phyloP scores from a whole-genome alignment of 1,140 invertebrate species.

The Brachionus plicatilis region DNA sequence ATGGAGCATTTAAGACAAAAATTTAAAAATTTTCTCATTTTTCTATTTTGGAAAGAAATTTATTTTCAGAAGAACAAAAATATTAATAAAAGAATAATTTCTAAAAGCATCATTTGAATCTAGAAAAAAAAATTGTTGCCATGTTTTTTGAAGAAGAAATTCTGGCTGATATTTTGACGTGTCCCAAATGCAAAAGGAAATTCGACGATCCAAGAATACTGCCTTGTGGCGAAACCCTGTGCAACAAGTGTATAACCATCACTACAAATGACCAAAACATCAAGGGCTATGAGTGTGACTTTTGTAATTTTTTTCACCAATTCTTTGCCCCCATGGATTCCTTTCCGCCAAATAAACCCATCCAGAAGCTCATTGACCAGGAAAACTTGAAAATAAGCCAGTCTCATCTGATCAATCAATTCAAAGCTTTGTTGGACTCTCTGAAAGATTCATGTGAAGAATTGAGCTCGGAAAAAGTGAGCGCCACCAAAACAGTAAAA shows the following conservation, averaged over 20 bases:
- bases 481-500: neutral
- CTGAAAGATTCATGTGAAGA: neutral
- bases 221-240: neutral
- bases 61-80: too few relatives aligned
- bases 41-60: too few relatives aligned
- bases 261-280: neutral
- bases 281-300: neutral
- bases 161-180: neutral
- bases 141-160: constrained; percentile 5
- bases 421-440: neutral
- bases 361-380: neutral
- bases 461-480: neutral
- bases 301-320: neutral
- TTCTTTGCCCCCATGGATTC: neutral
- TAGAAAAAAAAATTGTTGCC: neutral
- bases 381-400: neutral
- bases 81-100: too few relatives aligned
- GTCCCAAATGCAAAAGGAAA: neutral
- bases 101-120: too few relatives aligned
- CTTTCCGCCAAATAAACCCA: neutral
- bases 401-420: neutral
- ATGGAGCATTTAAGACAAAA: too few relatives aligned
- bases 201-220: neutral
- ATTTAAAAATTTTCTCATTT: too few relatives aligned
- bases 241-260: neutral